Base-by-base conservation (phyloP, 2,113 vertebrate species). In the Hippotragus niger region DNA sequence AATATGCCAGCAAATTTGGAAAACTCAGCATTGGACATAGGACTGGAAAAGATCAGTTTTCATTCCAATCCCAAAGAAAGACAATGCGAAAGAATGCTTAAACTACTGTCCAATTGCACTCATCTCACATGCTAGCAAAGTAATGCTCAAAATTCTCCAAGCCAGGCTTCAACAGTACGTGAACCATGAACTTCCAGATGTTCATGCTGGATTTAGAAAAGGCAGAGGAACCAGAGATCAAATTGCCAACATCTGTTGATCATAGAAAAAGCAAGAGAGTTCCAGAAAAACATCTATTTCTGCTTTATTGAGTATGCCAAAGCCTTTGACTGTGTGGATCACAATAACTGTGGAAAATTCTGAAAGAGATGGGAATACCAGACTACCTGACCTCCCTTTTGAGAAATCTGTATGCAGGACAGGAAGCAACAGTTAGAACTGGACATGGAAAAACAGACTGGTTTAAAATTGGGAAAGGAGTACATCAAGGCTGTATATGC, bases 21-120 rank as follows among this genome's bases (percentile, higher is more conserved):
- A 40, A 71, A 40, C 67, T 36, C n/a, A 40, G 5, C 19, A 40
- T 11, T 71, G n/a, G 10, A 11, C n/a, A 36, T 9, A 23, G n/a
- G 10, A 40, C 67, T 36, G 4, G 67, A 40, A 71, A 40, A 36
- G 19, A 0, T 40, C 67, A 71, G 67, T 71, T 71, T 71, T 71
- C 67, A 71, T 71, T 40, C n/a, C 9, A 23, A 40, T 71, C n/a
- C 67, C n/a, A 71, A 71, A 36, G 67, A 71, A 23, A 36, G 67
- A 3, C n/a, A 71, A 71, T 12, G 10, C 1, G 5, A 36, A 40
- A 71, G n/a, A 71, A 71, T 40, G 67, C 19, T 71, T 19, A 23
- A 23, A 23, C 19, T 23, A 40, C 19, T 2, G 0, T 17, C 36
- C n/a, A 71, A 0, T 11, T 71, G 17, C 9, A 71, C n/a, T 71